A percentile compares a stretch with the other conserved stretches of the same genome.
These are phyloP conservation scores for Oxyscelio sp. DNA, from an alignment of 2,888 invertebrate species.

Conservation along the genomic window DNA sequence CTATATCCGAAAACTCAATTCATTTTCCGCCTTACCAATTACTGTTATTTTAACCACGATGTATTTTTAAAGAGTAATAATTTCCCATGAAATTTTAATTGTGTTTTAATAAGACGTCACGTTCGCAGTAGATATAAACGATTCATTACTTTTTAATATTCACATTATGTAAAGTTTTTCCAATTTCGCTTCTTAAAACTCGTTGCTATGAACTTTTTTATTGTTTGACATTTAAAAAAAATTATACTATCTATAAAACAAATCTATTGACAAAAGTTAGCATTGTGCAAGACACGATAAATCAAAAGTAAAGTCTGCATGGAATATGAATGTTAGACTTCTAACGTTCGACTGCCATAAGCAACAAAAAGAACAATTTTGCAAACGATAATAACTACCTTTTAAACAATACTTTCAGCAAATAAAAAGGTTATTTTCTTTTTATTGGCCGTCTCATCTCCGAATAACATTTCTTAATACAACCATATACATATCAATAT, in stretches of 20 bases:
- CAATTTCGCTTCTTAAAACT: constrained; percentile 3
- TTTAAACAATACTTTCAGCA: constrained; percentile 2
- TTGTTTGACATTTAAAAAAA: constrained; percentile 36
- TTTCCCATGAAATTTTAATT: background rate
- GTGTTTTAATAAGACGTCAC: background rate
- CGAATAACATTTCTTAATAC: too few relatives aligned
- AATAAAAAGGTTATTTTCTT: constrained; percentile 6
- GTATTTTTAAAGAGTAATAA: background rate
- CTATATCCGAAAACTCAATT: too few relatives aligned
- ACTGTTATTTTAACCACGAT: background rate
- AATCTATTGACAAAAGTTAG: constrained; percentile 18
- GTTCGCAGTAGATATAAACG: background rate
- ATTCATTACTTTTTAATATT: background rate
- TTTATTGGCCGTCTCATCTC: background rate
- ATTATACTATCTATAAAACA: background rate
- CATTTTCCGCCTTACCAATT: background rate
- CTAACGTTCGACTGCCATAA: background rate
- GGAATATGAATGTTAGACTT: constrained; percentile 6
- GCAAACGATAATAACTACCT: constrained; percentile 23
- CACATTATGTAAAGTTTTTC: background rate
- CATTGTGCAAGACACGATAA: constrained; percentile 41
- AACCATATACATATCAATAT: background rate
- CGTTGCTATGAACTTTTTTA: background rate
- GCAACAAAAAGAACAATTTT: constrained; percentile 23
- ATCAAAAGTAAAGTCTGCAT: constrained; percentile 34